Base-by-base conservation (phyloP, 2,113 vertebrate species). In the Shinisaurus crocodilurus region DNA sequence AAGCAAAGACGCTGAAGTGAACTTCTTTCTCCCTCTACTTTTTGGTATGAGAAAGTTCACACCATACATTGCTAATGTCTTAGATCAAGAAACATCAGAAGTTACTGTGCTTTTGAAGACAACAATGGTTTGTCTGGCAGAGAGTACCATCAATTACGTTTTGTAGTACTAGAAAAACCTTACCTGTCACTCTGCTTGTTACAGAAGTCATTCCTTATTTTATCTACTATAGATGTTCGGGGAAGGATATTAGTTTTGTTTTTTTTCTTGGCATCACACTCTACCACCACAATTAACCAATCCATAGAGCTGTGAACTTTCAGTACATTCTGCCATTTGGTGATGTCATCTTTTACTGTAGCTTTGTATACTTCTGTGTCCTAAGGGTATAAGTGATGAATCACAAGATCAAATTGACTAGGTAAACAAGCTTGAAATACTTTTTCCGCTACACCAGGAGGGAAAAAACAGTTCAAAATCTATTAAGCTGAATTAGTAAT, bases 121-220 rank as follows among this genome's bases (percentile, higher is more conserved):
- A n/a, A 48, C 70, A 63, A 12, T 82, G 16, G 86, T 20, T 34
- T 60, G 25, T 48, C 43, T 18, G 8, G 29, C 37, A 40, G n/a
- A 13, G 13, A 70, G 27, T 75, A 89, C 12, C 10, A 83, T 37
- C 37, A 83, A 37, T 57, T 69, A 67, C 48, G 40, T 43, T 63
- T 0, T 74, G 7, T 86, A 76, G 83, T 5, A n/a, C 10, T 85
- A 89, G 83, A 57, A 81, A 85, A 0, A 29, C 95, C 32, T 94
- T 93, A 99, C 99, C 99, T 98, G 98, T 99, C 99, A 45, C 98
- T 99, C 97, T 99, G 99, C 89, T 99, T 99, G 97, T 99, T 99
- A 94, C 99, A 99, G 94, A 99, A 99, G 91, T 99, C 99, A 54
- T 98, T 99, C 91, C 99, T 98, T 97, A 99, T 99, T 96, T 99